A percentile compares a stretch with the other conserved stretches of the same genome.
Evolutionary conservation across 2,888 invertebrate genomes (phyloP).

Genomic region (Hipparchia semele): DNA sequence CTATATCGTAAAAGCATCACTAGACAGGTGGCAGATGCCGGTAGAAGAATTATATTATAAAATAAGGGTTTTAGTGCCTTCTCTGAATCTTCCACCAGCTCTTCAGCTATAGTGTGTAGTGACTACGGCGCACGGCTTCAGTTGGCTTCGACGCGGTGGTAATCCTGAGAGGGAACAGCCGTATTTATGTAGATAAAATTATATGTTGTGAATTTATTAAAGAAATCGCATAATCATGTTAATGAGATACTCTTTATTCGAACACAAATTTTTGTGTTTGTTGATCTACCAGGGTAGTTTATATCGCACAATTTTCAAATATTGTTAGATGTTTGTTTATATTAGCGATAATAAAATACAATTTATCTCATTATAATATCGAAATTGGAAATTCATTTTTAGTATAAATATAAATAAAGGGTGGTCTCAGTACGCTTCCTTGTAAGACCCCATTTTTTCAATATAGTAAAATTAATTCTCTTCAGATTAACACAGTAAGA

Average conservation of each 20-base stretch:
- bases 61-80: not conserved
- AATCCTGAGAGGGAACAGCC: constrained; percentile 58
- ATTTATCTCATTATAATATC: not conserved
- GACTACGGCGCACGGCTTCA: constrained; percentile 77
- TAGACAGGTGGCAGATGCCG: not conserved
- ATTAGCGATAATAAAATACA: constrained; percentile 12
- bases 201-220: constrained; percentile 42
- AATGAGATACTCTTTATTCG: constrained; percentile 24
- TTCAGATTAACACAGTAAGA: not conserved
- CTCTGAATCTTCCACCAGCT: not conserved
- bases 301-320: constrained; percentile 15
- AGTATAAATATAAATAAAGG: constrained; percentile 1
- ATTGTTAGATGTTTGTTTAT: constrained; percentile 18
- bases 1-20: not conserved
- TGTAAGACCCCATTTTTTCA: constrained; percentile 3
- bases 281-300: constrained; percentile 13
- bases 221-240: constrained; percentile 38
- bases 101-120: constrained; percentile 54
- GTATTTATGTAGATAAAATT: constrained; percentile 39
- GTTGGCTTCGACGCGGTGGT: constrained; percentile 72
- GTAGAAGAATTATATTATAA: not conserved
- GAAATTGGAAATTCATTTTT: constrained; percentile 4
- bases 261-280: not conserved
- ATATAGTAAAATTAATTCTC: not conserved
- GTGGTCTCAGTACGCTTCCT: not conserved